Conservation (phyloP, 2,797 vertebrate genomes). For the Perodicticus potto region DNA sequence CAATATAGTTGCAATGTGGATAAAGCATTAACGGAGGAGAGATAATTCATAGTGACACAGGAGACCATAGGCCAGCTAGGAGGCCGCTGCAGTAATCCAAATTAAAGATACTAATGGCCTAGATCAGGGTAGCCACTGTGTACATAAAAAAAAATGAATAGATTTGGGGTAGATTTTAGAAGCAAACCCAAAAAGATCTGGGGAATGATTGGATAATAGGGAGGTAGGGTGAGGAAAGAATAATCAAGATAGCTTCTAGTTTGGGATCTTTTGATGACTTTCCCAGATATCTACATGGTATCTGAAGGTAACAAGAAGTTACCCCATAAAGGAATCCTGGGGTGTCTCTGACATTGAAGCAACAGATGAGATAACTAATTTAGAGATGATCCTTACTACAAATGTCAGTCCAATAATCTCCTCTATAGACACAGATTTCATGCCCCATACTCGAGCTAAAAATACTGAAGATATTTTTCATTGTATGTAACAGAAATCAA, state of each 20-base stretch:
- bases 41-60: too few species aligned
- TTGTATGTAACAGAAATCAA: constrained; percentile 13
- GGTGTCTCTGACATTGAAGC: neutral
- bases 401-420: neutral
- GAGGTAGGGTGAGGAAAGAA: neutral
- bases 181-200: neutral
- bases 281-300: neutral
- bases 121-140: neutral
- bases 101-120: neutral
- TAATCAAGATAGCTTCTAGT: neutral
- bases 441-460: neutral
- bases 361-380: neutral
- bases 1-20: neutral
- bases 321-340: neutral
- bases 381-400: neutral
- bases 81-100: neutral
- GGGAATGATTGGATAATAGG: neutral
- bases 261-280: neutral
- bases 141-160: neutral
- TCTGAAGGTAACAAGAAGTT: neutral
- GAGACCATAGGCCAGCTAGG: neutral
- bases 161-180: neutral
- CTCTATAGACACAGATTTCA: neutral
- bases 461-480: constrained; percentile 10
- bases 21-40: neutral